Base-by-base conservation (phyloP, 2,113 vertebrate genomes). In the Malaclemys terrapin region DNA sequence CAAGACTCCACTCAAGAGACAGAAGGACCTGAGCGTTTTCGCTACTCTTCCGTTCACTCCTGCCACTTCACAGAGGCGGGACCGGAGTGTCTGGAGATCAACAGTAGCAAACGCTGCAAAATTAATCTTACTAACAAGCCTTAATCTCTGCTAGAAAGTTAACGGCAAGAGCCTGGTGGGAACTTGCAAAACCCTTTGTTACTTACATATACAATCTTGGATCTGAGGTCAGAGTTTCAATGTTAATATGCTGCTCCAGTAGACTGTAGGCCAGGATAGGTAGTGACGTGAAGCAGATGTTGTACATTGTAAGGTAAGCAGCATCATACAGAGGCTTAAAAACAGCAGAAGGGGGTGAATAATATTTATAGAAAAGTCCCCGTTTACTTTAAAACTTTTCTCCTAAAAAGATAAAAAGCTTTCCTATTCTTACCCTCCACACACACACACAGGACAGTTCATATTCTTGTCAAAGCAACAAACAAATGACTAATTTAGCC, bases 211-310 rank as follows among this genome's bases (percentile, higher is more conserved):
- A 99, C 1, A 99, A 93, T 86, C 98, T 98, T 8, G 98, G 98
- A 10, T 98, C 98, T 14, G 98, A 94, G 81, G 91, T 98, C 83
- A 99, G 98, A 5, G 98, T 97, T 95, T 99, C 99, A 1, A 99
- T 99, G 94, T 95, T 98, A 98, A 99, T 98, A 82, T 99, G 99
- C 97, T 99, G 99, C 97, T 99, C 99, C 97, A 99, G 97, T 3
- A 99, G 98, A 97, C 99, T 99, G 97, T 99, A 99, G 10, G 99
- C 99, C 99, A 99, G 98, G 98, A 99, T 99, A 65, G 99, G 99
- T 91, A 99, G 98, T 10, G 99, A 99, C 4, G 99, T 99, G 98
- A 99, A 99, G 98, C 99, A 99, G 98, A 99, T 99, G 98, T 99
- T 99, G 98, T 99, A 99, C 99, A 99, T 99, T 96, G 99, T 99